Base-by-base conservation (phyloP, 2,797 vertebrate genomes). In the Chloroceryle amazona region DNA sequence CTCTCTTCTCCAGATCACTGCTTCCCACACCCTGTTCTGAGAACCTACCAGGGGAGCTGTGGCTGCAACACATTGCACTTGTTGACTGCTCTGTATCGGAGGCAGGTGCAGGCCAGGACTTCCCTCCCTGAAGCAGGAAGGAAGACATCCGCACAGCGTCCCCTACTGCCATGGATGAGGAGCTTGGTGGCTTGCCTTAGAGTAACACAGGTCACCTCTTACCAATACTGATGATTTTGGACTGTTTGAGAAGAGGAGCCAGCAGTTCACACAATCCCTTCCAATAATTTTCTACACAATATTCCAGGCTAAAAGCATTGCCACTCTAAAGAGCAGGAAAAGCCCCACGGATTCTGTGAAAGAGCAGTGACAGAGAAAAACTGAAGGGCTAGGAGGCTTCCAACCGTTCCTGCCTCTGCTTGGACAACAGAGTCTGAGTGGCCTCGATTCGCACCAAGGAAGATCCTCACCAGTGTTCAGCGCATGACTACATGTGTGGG, bases 351-450 rank as follows among this genome's bases (percentile, higher is more conserved):
- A 74, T 79, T n/a, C 35, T 55, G 7, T 44, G 46, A 71, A 92
- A 76, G n/a, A 89, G 84, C 41, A 70, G 89, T 52, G 68, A 78
- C 61, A 52, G 83, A 81, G 76, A 74, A 67, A 60, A 82, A 91
- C n/a, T 1, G 0, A 54, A 78, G 60, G 70, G 26, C 63, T 3
- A 31, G n/a, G 22, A 89, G 33, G 55, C 58, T 89, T 86, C 73
- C 74, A 72, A 15, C 71, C 20, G n/a, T 22, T 92, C 61, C 67
- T 79, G 81, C 71, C 93, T 49, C 33, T 39, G 60, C 51, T 86
- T 17, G 28, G 33, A 28, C 18, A 46, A 62, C 22, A 44, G 39
- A 61, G 31, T 41, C 20, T 3, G 46, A 57, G 82, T 2, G 29
- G 52, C 75, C 78, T 61, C 18, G 19, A 29, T 73, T 41, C 3